Conservation (phyloP, 2,113 vertebrate species). For the Hipposideros armiger region DNA sequence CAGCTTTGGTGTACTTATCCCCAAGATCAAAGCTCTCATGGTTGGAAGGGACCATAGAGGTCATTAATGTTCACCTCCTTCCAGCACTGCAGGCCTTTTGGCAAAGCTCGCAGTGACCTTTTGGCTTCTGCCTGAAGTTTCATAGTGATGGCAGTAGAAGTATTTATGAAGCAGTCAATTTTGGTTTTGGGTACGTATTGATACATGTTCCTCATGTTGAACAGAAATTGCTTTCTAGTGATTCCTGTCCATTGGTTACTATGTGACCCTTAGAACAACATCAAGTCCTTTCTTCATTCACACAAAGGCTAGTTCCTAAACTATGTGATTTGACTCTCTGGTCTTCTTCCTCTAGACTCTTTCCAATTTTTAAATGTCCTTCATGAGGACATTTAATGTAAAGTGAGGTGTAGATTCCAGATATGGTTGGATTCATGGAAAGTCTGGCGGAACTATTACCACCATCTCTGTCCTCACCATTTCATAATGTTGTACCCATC, state of each 20-base stretch:
- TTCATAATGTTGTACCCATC: background rate
- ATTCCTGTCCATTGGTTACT: background rate
- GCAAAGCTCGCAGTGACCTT: background rate
- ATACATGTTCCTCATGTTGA: background rate
- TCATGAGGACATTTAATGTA: background rate
- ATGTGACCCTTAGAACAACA: slow-evolving; percentile 1
- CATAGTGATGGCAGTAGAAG: background rate
- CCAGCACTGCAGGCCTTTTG: background rate
- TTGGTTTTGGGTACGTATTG: background rate
- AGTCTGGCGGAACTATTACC: background rate
- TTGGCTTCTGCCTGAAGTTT: background rate
- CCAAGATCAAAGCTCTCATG: background rate
- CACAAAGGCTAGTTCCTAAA: background rate
- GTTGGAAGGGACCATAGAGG: background rate
- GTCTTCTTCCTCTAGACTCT: background rate
- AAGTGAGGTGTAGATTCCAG: background rate
- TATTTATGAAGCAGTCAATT: background rate
- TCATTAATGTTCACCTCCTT: background rate
- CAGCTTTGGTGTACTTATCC: background rate
- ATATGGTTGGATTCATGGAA: background rate
- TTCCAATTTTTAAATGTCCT: slow-evolving; percentile 6
- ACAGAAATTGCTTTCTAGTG: slow-evolving; percentile 48
- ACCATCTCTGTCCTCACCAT: background rate
- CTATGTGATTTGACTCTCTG: background rate
- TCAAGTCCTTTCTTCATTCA: slow-evolving; percentile 6